Base-by-base conservation (phyloP, 1,140 invertebrate genomes). In the Lasioglossum albipes region DNA sequence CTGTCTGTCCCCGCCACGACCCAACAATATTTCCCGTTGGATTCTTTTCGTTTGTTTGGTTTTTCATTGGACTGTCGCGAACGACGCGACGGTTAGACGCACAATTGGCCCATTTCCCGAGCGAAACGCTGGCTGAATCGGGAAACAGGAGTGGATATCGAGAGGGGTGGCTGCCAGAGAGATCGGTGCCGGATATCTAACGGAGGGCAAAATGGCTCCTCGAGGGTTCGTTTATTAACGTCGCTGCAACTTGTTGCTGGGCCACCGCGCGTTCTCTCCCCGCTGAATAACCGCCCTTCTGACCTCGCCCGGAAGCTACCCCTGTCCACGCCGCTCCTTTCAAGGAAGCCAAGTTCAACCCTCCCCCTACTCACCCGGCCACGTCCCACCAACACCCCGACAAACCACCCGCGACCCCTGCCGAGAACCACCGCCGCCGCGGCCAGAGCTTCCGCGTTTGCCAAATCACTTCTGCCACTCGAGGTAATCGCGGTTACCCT, bases 181-280 rank as follows among this genome's bases (percentile, higher is more conserved):
- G 75, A 42, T 61, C 36, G 65, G 4, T 13, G 9, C 3, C 22
- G 41, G 68, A 64, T 70, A 52, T 72, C 66, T 31, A 45, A 61
- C 59, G 4, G 59, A n/a, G 41, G 52, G 36, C 52, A 42, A 83
- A 75, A 82, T 67, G 79, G 68, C 66, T 80, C 65, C 65, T 84
- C 52, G 68, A 80, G 66, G 73, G 75, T 86, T 87, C 84, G 84
- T 87, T 87, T 87, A 84, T 87, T 86, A 87, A 84, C 79, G 76
- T 81, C 71, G 79, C 87, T 81, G 88, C 88, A 89, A 89, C 88
- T 88, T 88, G 88, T 89, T 89, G 88, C 87, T 75, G 83, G 82
- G 36, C 36, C 36, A 36, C 45, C 80, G 75, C 57, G 78, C 49
- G 64, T 31, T 61, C 75, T 41, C n/a, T 20, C 7, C 57, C 52